Base-by-base conservation (phyloP, 2,888 invertebrate genomes). In the Kryphioiulus occultus region DNA sequence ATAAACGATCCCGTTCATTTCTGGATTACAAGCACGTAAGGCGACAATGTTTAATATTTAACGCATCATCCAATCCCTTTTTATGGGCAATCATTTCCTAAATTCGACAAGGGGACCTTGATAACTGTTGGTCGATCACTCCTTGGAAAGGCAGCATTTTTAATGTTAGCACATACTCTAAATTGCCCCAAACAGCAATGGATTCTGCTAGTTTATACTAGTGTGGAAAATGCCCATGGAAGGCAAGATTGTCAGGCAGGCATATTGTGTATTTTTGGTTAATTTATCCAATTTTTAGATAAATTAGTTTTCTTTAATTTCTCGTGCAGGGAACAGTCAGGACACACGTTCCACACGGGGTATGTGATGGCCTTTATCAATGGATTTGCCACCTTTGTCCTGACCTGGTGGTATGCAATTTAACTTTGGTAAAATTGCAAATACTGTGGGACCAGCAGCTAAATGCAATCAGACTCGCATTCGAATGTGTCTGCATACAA, bases 341-440 rank as follows among this genome's bases (percentile, higher is more conserved):
- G 86, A 42, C 86, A 39, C 47, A 86, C 44, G 30, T 86, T 44
- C 26, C 86, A 86, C 26, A 30, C 44, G 22, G 47, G 47, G 9
- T 86, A 86, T 44, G 86, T 47, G 39, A 26, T 86, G 44, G 39
- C 86, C 17, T 42, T 86, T 26, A 10, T 86, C 12, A 86, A 86
- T 44, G 86, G 86, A 19, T 30, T 86, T 26, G 44, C 47, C 42
- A n/a, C 22, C 22, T 39, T 86, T 26, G n/a, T 42, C 5, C 19
- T 47, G 53, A 68, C 30, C 26, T 53, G n/a, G 22, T 86, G 32
- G 32, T 86, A 44, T 19, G 17, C 32, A 22, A 9, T 47, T 1
- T 47, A 47, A 47, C 15, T 47, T 0, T 3, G 10, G 35, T n/a
- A 82, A n/a, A 82, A 82, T 12, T n/a, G 15, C 78, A 10, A 17